These are phyloP conservation scores for Drosophila mulleri DNA, from an alignment of 2,888 invertebrate species.

Conservation along the genomic window DNA sequence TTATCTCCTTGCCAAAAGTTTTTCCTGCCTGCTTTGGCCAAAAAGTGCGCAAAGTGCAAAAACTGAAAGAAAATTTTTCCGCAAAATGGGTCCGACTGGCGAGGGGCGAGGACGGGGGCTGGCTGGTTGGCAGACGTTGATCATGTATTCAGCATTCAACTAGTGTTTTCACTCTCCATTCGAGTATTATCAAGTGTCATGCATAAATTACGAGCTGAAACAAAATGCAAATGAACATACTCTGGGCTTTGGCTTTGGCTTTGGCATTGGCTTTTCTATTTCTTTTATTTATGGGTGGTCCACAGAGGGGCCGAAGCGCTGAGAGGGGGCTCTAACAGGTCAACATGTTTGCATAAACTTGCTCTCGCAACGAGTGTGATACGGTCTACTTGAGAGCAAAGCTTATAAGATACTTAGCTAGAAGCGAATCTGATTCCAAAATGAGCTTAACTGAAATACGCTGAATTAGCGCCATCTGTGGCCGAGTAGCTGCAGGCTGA, in stretches of 20 bases:
- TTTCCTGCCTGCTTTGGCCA: constrained; percentile 30
- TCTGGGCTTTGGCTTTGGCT: not conserved
- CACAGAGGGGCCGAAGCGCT: too few relatives aligned
- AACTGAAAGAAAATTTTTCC: constrained; percentile 23
- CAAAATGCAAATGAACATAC: constrained; percentile 36
- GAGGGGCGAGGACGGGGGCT: not conserved
- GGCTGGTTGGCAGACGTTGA: constrained; percentile 27
- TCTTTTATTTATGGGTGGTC: not conserved
- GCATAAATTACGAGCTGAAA: constrained; percentile 46
- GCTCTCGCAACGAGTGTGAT: not conserved
- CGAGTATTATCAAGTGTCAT: constrained; percentile 45
- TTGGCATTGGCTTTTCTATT: constrained; percentile 3
- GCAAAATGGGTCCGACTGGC: not conserved
- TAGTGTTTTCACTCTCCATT: constrained; percentile 39
- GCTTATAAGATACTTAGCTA: constrained; percentile 4
- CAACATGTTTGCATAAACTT: constrained; percentile 7
- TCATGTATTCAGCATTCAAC: constrained; percentile 52
- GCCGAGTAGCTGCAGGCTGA: not conserved
- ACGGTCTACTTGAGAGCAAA: not conserved
- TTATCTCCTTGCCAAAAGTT: constrained; percentile 63
- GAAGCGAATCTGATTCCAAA: constrained; percentile 12
- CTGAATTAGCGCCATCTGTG: constrained; percentile 23
- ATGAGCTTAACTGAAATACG: not conserved
- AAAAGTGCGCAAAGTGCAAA: constrained; percentile 52
- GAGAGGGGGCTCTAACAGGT: not conserved